These are phyloP conservation scores for Brachionus asplanchnoidis DNA, from an alignment of 1,140 invertebrate genomes.

Conservation along the genomic window DNA sequence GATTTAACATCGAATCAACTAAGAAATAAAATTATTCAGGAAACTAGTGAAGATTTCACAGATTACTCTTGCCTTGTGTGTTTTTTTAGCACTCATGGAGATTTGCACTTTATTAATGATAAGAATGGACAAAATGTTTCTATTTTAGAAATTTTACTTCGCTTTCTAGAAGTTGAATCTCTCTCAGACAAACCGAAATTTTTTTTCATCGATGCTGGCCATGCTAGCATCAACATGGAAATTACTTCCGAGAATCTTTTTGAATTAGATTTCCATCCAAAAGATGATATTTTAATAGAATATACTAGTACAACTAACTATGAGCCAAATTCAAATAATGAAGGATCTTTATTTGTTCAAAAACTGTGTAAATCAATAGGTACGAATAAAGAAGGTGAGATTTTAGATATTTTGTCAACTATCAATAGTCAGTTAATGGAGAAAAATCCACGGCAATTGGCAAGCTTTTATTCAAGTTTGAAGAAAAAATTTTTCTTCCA, in stretches of 20 bases:
- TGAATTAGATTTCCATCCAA: neutral
- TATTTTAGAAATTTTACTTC: neutral
- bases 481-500: neutral
- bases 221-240: neutral
- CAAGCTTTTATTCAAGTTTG: neutral
- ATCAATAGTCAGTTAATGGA: neutral
- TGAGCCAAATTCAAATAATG: neutral
- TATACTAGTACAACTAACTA: neutral
- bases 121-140: neutral
- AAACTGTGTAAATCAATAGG: neutral
- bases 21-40: neutral
- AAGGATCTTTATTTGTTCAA: neutral
- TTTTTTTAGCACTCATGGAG: neutral
- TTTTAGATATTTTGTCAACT: neutral
- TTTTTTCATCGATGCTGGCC: neutral
- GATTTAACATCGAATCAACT: neutral
- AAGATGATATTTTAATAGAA: neutral
- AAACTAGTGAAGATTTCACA: neutral
- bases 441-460: neutral
- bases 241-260: neutral
- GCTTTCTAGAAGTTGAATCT: neutral
- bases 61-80: neutral
- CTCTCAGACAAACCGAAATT: neutral
- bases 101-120: neutral
- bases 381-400: neutral